Evolutionary conservation across 2,888 invertebrate genomes (phyloP).

Genomic region (Drosophila anomelani): DNA sequence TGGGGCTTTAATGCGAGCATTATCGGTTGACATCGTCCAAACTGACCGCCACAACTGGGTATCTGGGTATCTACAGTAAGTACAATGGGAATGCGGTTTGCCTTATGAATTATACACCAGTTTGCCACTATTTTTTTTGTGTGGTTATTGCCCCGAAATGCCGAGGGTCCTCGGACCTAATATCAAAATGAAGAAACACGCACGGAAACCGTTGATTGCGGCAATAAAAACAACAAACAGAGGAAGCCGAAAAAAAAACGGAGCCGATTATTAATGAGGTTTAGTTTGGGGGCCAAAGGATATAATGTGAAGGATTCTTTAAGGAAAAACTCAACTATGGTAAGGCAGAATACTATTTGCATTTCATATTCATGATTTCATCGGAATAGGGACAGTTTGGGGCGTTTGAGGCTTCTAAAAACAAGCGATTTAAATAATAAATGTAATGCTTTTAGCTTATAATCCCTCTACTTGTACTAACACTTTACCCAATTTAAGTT

Average conservation of each 20-base stretch:
- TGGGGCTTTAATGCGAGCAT: slow-evolving; percentile 57
- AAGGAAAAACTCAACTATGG: neutral
- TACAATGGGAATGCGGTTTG: slow-evolving; percentile 41
- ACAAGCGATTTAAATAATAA: neutral
- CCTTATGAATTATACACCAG: slow-evolving; percentile 71
- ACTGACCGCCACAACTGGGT: slow-evolving; percentile 15
- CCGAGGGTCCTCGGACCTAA: slow-evolving; percentile 31
- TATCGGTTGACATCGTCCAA: slow-evolving; percentile 45
- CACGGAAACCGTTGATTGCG: slow-evolving; percentile 57
- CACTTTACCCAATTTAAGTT: neutral
- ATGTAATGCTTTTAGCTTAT: neutral
- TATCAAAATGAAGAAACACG: slow-evolving; percentile 48
- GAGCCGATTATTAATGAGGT: slow-evolving; percentile 39
- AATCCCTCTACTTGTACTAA: neutral
- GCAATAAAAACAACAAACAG: slow-evolving; percentile 43
- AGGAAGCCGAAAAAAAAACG: slow-evolving; percentile 31
- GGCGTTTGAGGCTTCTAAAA: neutral
- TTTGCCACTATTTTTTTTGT: slow-evolving; percentile 30
- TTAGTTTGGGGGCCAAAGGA: slow-evolving; percentile 23
- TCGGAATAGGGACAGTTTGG: neutral
- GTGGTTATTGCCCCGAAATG: slow-evolving; percentile 30
- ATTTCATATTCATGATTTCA: slow-evolving; percentile 19
- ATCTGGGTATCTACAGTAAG: slow-evolving; percentile 13
- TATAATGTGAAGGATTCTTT: slow-evolving; percentile 20
- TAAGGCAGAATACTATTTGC: slow-evolving; percentile 4